Conservation (phyloP, 2,888 invertebrate species). For the Drosophila robusta region DNA sequence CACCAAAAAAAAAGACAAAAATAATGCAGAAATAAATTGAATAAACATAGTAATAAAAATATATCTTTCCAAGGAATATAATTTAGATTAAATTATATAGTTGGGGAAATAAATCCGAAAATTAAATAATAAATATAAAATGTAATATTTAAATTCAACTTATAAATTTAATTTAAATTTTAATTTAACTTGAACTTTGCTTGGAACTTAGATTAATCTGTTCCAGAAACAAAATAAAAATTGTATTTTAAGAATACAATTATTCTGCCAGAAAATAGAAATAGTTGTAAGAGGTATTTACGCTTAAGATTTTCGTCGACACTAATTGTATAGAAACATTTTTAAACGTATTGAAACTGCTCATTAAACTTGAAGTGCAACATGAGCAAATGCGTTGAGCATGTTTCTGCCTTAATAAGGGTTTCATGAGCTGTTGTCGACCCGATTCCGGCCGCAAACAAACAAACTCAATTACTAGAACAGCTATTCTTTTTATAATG, state of each 20-base stretch:
- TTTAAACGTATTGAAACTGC: neutral
- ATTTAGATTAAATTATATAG: too few relatives aligned
- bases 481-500: slow-evolving; percentile 62
- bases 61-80: neutral
- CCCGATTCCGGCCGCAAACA: slow-evolving; percentile 54
- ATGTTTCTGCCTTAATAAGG: slow-evolving; percentile 8
- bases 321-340: neutral
- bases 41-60: neutral
- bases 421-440: slow-evolving; percentile 26
- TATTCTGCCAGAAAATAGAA: too few relatives aligned
- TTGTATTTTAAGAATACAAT: too few relatives aligned
- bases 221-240: too few relatives aligned
- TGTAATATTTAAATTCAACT: too few relatives aligned
- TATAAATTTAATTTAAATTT: too few relatives aligned
- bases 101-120: too few relatives aligned
- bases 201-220: neutral
- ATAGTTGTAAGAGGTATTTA: too few relatives aligned
- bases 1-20: slow-evolving; percentile 1
- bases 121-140: too few relatives aligned
- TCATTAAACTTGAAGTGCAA: slow-evolving; percentile 13
- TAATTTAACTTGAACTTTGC: too few relatives aligned
- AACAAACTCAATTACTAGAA: slow-evolving; percentile 61
- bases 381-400: slow-evolving; percentile 26
- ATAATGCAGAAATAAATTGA: too few relatives aligned
- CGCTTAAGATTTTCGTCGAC: neutral